phyloP scores from a whole-genome alignment of 2,113 vertebrate species.

The Dromaius novaehollandiae region DNA sequence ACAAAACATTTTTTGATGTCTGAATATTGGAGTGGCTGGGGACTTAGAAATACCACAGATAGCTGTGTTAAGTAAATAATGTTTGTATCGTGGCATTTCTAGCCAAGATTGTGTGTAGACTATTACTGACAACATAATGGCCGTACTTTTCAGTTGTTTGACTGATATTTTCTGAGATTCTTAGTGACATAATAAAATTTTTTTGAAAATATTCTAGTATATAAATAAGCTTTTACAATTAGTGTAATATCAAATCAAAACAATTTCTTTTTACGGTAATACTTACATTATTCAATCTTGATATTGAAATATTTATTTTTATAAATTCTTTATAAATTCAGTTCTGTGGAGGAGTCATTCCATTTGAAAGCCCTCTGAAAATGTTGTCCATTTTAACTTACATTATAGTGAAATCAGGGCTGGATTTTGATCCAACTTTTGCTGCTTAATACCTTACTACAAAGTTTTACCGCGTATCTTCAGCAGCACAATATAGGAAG shows the following conservation, averaged over 20 bases:
- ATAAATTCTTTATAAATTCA: background rate
- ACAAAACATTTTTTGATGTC: slow-evolving; percentile 48
- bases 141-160: background rate
- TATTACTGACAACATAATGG: background rate
- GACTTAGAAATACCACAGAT: slow-evolving; percentile 45
- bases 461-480: background rate
- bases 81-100: slow-evolving; percentile 11
- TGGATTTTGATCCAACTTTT: background rate
- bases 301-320: slow-evolving; percentile 8
- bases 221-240: slow-evolving; percentile 5
- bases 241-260: background rate
- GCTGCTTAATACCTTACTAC: background rate
- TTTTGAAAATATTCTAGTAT: background rate
- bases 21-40: slow-evolving; percentile 43
- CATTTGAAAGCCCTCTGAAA: background rate
- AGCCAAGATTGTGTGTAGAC: slow-evolving; percentile 11
- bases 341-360: background rate
- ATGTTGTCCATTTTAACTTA: background rate
- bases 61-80: slow-evolving; percentile 52
- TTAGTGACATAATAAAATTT: slow-evolving; percentile 9
- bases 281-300: slow-evolving; percentile 10
- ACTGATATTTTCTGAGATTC: background rate
- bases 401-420: background rate
- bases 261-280: background rate
- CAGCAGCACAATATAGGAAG: background rate